Percentiles rank a stretch among this genome's conserved stretches.
Evolutionary conservation across 2,113 vertebrate species (phyloP).

Genomic region (Cepphus grylle): DNA sequence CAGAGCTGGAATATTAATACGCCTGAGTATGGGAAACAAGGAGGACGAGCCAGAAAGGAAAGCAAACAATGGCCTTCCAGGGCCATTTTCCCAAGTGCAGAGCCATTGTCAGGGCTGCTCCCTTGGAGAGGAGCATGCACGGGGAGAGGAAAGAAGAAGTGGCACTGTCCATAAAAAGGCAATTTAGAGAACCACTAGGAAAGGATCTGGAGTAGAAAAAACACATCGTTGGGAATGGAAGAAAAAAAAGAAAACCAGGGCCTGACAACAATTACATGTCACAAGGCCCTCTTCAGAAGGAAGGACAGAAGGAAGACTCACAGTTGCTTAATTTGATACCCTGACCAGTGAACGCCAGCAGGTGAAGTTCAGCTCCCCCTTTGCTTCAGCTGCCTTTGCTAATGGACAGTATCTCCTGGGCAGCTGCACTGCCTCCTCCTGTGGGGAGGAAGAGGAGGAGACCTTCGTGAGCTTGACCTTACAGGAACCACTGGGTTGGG

Average conservation of each 20-base stretch:
- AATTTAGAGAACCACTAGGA: neutral
- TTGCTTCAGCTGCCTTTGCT: neutral
- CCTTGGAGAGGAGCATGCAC: rapidly evolving
- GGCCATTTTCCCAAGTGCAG: neutral
- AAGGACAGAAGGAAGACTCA: neutral
- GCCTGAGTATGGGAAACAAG: neutral
- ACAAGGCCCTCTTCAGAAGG: neutral
- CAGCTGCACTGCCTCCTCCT: neutral
- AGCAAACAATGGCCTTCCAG: neutral
- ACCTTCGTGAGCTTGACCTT: neutral
- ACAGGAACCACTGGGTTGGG: neutral
- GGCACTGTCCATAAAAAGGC: neutral
- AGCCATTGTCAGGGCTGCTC: neutral
- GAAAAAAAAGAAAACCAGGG: neutral
- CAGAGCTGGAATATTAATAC: neutral
- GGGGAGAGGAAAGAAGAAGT: neutral
- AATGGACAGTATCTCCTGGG: neutral
- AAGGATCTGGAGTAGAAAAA: neutral
- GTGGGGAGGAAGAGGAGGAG: neutral
- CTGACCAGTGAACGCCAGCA: neutral
- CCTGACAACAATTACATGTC: neutral
- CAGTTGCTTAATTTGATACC: neutral
- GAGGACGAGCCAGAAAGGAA: neutral
- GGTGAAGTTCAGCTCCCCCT: neutral
- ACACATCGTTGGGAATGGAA: neutral